Evolutionary conservation across 2,888 invertebrate genomes (phyloP).

Genomic region (Agonum fuliginosum): DNA sequence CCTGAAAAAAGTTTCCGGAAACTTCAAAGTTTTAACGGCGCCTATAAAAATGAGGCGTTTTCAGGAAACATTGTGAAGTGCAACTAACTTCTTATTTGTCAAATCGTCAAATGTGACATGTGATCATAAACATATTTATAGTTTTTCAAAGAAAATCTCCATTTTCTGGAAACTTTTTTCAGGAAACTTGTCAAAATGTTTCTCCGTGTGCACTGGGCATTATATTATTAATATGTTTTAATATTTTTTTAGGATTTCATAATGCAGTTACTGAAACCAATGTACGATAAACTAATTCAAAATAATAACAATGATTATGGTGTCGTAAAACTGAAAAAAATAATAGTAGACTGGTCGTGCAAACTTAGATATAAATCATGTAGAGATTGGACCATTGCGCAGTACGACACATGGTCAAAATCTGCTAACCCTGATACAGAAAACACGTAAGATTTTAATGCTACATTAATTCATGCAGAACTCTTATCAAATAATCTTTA

Average conservation of each 20-base stretch:
- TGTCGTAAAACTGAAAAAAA: slow-evolving; percentile 71
- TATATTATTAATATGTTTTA: slow-evolving; percentile 52
- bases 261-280: slow-evolving; percentile 71
- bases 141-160: too few relatives aligned
- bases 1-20: too few relatives aligned
- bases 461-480: background rate
- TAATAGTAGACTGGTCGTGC: slow-evolving; percentile 78
- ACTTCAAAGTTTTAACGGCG: too few relatives aligned
- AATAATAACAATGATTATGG: slow-evolving; percentile 70
- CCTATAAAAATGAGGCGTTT: too few relatives aligned
- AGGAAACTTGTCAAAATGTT: too few relatives aligned
- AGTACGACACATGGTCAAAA: slow-evolving; percentile 71
- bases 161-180: too few relatives aligned
- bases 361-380: slow-evolving; percentile 76
- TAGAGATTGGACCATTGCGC: slow-evolving; percentile 73
- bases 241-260: slow-evolving; percentile 73
- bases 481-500: background rate
- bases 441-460: slow-evolving; percentile 67
- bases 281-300: slow-evolving; percentile 74
- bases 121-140: too few relatives aligned
- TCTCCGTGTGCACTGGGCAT: too few relatives aligned
- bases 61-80: too few relatives aligned
- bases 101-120: too few relatives aligned
- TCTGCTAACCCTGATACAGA: slow-evolving; percentile 67
- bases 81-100: too few relatives aligned